Evolutionary conservation across 1,140 invertebrate species (phyloP).

Genomic region (Holotrichia oblita): DNA sequence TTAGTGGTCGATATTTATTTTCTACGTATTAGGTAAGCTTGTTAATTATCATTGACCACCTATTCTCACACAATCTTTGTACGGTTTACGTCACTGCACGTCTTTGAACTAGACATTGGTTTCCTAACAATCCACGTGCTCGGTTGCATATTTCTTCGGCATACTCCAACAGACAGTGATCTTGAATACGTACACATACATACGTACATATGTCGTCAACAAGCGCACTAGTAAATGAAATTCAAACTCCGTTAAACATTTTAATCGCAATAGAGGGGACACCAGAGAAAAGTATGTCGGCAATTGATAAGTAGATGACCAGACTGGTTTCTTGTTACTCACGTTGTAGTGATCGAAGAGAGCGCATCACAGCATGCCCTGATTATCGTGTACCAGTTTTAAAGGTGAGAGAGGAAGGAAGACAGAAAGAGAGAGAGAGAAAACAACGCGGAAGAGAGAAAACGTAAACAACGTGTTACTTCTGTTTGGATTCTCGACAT

Average conservation of each 20-base stretch:
- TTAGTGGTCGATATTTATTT: no score
- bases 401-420: neutral
- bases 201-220: neutral
- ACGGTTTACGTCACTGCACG: constrained; percentile 16
- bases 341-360: constrained; percentile 43
- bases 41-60: no score
- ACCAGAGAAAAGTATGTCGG: constrained; percentile 51
- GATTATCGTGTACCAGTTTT: constrained; percentile 49
- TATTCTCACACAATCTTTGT: neutral
- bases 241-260: neutral
- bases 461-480: neutral
- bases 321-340: constrained; percentile 46
- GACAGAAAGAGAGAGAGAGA: neutral
- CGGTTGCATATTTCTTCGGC: neutral
- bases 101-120: constrained; percentile 33
- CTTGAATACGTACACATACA: neutral
- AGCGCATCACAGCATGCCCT: constrained; percentile 49
- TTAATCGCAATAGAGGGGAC: constrained; percentile 31
- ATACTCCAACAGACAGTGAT: neutral
- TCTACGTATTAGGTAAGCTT: no score
- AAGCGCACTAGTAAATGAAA: neutral
- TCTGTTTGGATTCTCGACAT: neutral
- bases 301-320: constrained; percentile 52
- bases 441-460: neutral
- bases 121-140: neutral